Conservation (phyloP, 2,797 vertebrate species). For the Pseudochirops corinnae region DNA sequence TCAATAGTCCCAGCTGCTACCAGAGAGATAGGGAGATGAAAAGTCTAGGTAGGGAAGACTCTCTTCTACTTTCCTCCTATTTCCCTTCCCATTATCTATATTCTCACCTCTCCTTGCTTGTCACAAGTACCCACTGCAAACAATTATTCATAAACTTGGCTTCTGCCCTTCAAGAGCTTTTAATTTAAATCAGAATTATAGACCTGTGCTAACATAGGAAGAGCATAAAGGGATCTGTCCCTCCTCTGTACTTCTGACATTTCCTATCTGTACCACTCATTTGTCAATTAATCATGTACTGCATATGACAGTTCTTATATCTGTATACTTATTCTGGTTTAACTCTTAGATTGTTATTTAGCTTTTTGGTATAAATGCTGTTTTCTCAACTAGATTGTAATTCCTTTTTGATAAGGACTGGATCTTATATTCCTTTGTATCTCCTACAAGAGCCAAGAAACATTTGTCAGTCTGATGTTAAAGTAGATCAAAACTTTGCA, state of each 20-base stretch:
- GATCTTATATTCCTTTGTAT: slow-evolving; percentile 21
- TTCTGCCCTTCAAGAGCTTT: background rate
- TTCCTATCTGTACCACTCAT: background rate
- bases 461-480: background rate
- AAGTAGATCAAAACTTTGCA: slow-evolving; percentile 1
- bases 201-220: background rate
- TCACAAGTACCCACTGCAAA: slow-evolving; percentile 45
- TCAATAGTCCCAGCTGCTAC: background rate
- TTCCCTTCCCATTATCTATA: background rate
- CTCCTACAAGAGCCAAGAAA: background rate
- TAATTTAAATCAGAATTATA: background rate
- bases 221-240: background rate
- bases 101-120: slow-evolving; percentile 6
- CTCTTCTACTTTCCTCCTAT: background rate
- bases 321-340: slow-evolving; percentile 4
- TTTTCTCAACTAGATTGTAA: slow-evolving; percentile 31
- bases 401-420: background rate
- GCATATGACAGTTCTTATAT: background rate
- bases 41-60: background rate
- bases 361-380: slow-evolving; percentile 37
- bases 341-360: background rate
- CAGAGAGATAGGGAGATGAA: slow-evolving; percentile 16
- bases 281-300: slow-evolving; percentile 44
- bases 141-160: background rate
- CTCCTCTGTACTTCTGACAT: background rate